Evolutionary conservation across 2,888 invertebrate genomes (phyloP), one percentile per base, ranked within the genome.

Genomic region (Ochropleura plecta): DNA sequence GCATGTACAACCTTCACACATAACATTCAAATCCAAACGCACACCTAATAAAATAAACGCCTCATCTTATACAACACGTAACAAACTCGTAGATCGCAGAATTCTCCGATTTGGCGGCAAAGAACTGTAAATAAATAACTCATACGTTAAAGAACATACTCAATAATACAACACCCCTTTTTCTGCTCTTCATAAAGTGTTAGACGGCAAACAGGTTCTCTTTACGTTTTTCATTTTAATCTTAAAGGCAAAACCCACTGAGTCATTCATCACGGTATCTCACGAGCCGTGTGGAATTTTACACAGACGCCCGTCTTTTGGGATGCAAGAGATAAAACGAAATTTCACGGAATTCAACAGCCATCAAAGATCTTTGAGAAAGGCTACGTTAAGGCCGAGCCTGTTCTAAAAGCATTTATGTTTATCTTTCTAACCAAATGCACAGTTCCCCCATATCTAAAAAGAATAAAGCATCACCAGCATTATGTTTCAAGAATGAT

Each of bases 191-290:
- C 83, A 88, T 86, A 88, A 89, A 88, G 80, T 87, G 84, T 87
- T 86, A 82, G 84, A 84, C 70, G 75, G 67, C 76, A 83, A 85
- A 83, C 84, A 79, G 84, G 78, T 84, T 81, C 83, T 70, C 66
- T 67, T 69, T 83, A 76, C 83, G 78, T 84, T 88, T 88, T 89
- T 86, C 78, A 87, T 86, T 88, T 88, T 86, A 88, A 91, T 89
- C 82, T 89, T 81, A 87, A 88, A 86, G 82, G 85, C 82, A 79
- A 85, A 86, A 84, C 84, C 84, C 79, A 79, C 83, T 82, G 83
- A 76, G 82, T 84, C 87, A 88, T 91, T 87, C 85, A 89, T 90
- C 89, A 86, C 82, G 51, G 82, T 87, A 86, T 88, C 86, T 86
- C 82, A 76, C 78, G 79, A 85, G 67, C 85, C 83, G 71, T 84